Base-by-base conservation (phyloP, 2,113 vertebrate genomes). In the Capricornis sumatraensis region DNA sequence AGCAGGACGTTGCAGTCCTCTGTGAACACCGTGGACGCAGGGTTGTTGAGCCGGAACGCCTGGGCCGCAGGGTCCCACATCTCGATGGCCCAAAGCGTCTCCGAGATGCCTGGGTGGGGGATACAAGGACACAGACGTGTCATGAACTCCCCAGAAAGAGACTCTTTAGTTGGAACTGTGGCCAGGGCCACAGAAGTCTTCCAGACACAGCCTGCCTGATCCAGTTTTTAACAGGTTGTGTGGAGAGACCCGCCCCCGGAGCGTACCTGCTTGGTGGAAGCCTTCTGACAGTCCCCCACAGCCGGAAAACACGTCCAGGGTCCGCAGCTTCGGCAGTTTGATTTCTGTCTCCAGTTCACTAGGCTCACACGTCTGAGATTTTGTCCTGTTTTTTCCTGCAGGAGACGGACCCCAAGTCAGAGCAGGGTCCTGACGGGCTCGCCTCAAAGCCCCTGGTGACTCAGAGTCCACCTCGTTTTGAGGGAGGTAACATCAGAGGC, bases 11-110 rank as follows among this genome's bases (percentile, higher is more conserved):
- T 99, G 97, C 99, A 99, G 97, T 99, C 99, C 98, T 99, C 99
- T 0, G 99, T 99, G 98, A 99, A 99, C n/a, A 99, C 99, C 0
- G 99, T 99, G 76, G 98, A 99, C 52, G 99, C 99, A 0, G 99
- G 99, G 83, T 99, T 99, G 98, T 99, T 99, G 16, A 99, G 98
- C 30, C 99, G 99, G 98, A 99, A 99, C 0, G 99, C 99, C 96
- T 99, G 99, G 0, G 99, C 99, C 0, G 99, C 99, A 0, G 99
- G 99, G 25, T 99, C 99, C 99, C 99, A 99, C 99, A 99, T 99
- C 98, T 99, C 99, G 1, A 99, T 99, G 96, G 99, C 99, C 99
- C 99, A 99, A 1, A 99, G 98, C 0, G 99, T 99, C 98, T 99
- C 99, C 0, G 99, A 99, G 16, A 99, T 97, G 0, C 98, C 99